Evolutionary conservation across 2,113 vertebrate genomes (phyloP).

Genomic region (Amphiprion percula): DNA sequence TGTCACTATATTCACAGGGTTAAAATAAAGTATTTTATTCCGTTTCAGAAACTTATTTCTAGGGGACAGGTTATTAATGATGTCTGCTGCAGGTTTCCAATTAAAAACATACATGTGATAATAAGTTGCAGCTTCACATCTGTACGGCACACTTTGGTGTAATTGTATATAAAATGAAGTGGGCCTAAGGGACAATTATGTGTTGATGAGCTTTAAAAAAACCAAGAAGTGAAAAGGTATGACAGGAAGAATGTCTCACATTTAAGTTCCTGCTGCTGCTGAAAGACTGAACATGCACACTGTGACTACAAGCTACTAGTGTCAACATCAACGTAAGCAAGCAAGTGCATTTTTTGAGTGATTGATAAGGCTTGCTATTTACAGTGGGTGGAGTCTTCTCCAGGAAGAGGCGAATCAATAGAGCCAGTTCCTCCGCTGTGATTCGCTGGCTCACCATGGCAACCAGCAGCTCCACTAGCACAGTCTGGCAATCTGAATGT

Average conservation of each 20-base stretch:
- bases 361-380: conserved; percentile 75
- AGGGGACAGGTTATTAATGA: conserved; percentile 41
- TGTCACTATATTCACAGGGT: conserved; percentile 15
- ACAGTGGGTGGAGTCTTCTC: conserved; percentile 94
- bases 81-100: conserved; percentile 35
- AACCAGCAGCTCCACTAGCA: conserved; percentile 93
- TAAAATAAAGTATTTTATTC: conserved; percentile 55
- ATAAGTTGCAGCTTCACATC: conserved; percentile 31
- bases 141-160: conserved; percentile 44
- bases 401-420: conserved; percentile 93
- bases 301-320: conserved; percentile 29
- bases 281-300: neutral
- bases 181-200: conserved; percentile 6
- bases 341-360: conserved; percentile 19
- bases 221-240: conserved; percentile 23
- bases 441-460: conserved; percentile 92
- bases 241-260: conserved; percentile 19
- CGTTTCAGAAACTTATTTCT: conserved; percentile 19
- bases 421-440: conserved; percentile 92
- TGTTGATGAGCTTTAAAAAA: conserved; percentile 45
- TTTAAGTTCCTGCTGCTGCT: conserved; percentile 18
- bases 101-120: conserved; percentile 50
- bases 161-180: conserved; percentile 39
- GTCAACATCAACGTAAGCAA: conserved; percentile 46
- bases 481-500: conserved; percentile 89